Base-by-base conservation (phyloP, 1,140 invertebrate species). In the Cardiocondyla obscurior region DNA sequence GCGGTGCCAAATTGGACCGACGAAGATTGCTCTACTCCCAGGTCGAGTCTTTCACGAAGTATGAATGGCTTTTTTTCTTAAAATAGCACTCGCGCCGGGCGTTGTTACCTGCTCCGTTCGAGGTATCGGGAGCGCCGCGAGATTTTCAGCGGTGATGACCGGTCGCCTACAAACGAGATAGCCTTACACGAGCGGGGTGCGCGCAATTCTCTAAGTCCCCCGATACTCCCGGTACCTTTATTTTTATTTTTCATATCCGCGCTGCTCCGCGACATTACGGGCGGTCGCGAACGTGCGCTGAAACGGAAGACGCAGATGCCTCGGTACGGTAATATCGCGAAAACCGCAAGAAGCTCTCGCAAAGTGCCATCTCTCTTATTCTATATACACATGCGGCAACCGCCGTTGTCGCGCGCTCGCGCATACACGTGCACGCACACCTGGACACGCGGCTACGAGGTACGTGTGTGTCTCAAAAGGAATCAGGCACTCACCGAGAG, bases 281-380 rank as follows among this genome's bases (percentile, higher is more conserved):
- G 69, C 28, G 57, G 30, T 53, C 70, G 53, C 44, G n/a, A 76
- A 74, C 86, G 62, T 55, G 44, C 58, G 33, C 53, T 44, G 49
- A 36, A 58, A 69, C 74, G 76, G 57, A 76, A 81, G n/a, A 72
- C 82, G 67, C 72, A 62, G 67, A 62, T 67, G 77, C 64, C 25
- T 42, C 25, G 77, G 79, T 36, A 81, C 64, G 22, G 86, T 84
- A 87, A 88, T 88, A 87, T 87, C 85, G 85, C 76, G 76, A 84
- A 84, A 87, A 60, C 86, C 86, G 57, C 86, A 88, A 87, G 86
- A 82, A 88, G 82, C 85, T 88, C 81, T 87, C 79, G 85, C 89
- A 85, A 86, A 89, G 88, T 90, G 74, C 51, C 73, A 64, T 85
- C 53, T 73, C 73, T 60, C 82, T 60, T 16, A 55, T 49, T 12